Evolutionary conservation across 2,888 invertebrate genomes (phyloP).

Genomic region (Boloria euphrosyne): DNA sequence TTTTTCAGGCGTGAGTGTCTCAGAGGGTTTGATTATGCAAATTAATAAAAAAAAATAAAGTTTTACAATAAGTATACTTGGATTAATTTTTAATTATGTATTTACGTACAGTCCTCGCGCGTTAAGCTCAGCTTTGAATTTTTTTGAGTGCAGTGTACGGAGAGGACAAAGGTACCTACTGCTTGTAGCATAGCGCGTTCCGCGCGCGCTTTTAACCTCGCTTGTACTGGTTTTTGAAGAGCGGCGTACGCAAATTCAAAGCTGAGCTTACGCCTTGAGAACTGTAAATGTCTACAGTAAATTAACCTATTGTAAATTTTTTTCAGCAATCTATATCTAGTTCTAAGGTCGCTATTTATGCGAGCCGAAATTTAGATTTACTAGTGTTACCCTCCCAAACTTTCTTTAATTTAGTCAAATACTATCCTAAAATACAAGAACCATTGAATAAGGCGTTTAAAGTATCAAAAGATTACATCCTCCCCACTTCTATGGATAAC

Average conservation of each 20-base stretch:
- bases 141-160: no score
- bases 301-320: not conserved
- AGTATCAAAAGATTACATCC: slow-evolving; percentile 69
- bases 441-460: slow-evolving; percentile 69
- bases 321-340: slow-evolving; percentile 68
- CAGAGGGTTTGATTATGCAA: not conserved
- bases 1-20: slow-evolving; percentile 66
- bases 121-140: no score
- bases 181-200: no score
- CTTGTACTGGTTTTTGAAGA: no score
- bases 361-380: slow-evolving; percentile 72
- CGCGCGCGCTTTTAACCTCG: no score
- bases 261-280: no score
- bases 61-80: not conserved
- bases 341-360: slow-evolving; percentile 70
- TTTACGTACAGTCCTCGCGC: no score
- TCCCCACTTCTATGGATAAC: slow-evolving; percentile 67
- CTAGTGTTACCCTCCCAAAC: slow-evolving; percentile 69
- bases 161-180: no score
- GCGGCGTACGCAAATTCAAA: no score
- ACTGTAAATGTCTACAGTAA: not conserved
- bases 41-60: not conserved
- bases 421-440: slow-evolving; percentile 72
- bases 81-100: no score
- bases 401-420: slow-evolving; percentile 71